Conservation (phyloP, 2,113 vertebrate genomes). For the Crotalus viridis region DNA sequence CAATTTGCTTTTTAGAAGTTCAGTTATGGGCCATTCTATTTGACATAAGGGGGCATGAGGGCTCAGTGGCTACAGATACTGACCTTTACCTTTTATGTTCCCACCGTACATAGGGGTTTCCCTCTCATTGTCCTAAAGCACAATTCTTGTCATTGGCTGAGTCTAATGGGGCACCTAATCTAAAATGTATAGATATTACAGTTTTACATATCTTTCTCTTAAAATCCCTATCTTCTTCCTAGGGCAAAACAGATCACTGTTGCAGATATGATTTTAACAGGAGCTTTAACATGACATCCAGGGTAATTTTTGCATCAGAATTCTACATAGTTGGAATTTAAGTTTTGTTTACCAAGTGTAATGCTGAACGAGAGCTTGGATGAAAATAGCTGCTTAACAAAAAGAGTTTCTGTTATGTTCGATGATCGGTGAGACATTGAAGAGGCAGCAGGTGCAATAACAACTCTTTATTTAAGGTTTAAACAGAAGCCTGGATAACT, state of each 20-base stretch:
- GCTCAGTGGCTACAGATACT: not conserved
- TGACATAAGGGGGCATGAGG: not conserved
- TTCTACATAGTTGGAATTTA: not conserved
- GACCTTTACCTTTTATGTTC: not conserved
- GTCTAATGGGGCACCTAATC: not conserved
- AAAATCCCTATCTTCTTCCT: not conserved
- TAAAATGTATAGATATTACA: not conserved
- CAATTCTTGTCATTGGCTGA: not conserved
- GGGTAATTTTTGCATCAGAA: not conserved
- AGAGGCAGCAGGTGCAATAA: too few relatives aligned
- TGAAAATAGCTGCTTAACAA: slow-evolving; percentile 1
- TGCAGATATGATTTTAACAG: not conserved
- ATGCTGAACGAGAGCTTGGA: not conserved
- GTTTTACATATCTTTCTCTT: not conserved
- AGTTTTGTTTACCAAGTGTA: not conserved
- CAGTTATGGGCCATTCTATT: not conserved
- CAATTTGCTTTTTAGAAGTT: not conserved
- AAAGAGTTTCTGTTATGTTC: too few relatives aligned
- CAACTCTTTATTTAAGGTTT: too few relatives aligned
- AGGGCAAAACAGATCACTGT: not conserved
- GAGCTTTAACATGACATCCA: not conserved
- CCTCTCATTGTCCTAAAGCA: not conserved
- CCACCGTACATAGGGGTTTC: not conserved
- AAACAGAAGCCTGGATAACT: too few relatives aligned
- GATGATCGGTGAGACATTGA: too few relatives aligned